Percentiles rank a stretch among this genome's conserved stretches.
Conservation (phyloP, 1,140 invertebrate species). For the Odontomachus brunneus region DNA sequence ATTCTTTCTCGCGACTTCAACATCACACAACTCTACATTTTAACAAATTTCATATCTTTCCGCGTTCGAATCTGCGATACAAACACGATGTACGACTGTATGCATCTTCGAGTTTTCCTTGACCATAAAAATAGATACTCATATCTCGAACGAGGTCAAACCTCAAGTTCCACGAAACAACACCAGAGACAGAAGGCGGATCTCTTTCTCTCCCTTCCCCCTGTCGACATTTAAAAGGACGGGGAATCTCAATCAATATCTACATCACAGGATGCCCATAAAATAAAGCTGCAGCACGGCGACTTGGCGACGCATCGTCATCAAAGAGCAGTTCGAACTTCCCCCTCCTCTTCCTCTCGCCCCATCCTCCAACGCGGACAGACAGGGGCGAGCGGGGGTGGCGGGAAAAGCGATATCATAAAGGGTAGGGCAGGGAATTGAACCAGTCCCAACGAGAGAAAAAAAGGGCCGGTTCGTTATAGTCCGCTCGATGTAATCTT, state of each 20-base stretch:
- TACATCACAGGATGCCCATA: slow-evolving; percentile 70
- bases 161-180: neutral
- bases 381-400: slow-evolving; percentile 4
- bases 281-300: slow-evolving; percentile 75
- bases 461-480: slow-evolving; percentile 73
- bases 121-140: neutral
- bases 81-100: neutral
- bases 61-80: neutral
- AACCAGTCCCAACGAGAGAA: slow-evolving; percentile 67
- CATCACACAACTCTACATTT: neutral
- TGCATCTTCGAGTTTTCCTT: neutral
- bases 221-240: neutral
- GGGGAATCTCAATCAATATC: slow-evolving; percentile 75
- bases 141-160: neutral
- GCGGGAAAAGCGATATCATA: slow-evolving; percentile 72
- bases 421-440: slow-evolving; percentile 71
- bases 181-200: neutral
- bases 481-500: slow-evolving; percentile 78
- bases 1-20: too few relatives aligned
- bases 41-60: neutral
- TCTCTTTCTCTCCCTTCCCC: neutral
- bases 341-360: slow-evolving; percentile 17
- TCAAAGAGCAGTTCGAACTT: slow-evolving; percentile 77
- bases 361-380: too few relatives aligned
- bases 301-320: slow-evolving; percentile 76